These are phyloP conservation scores for Epizoanthus rinbou DNA, from an alignment of 92 coral and sea anemone genomes.

Conservation along the genomic window DNA sequence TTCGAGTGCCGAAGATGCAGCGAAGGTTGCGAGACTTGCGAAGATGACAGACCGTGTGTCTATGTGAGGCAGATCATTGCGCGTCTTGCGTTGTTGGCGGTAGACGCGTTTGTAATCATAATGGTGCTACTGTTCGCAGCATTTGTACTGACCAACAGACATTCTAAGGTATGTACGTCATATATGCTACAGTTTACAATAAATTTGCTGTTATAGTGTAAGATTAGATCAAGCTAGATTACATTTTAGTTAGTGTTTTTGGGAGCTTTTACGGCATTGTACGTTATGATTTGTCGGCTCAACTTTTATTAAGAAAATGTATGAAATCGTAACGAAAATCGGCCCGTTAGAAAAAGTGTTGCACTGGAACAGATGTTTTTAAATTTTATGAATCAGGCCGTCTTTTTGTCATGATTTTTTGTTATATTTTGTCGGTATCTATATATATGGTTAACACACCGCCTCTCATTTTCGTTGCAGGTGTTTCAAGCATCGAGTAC, in stretches of 20 bases:
- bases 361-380: too few relatives aligned
- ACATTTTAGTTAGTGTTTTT: too few relatives aligned
- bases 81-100: slow-evolving; percentile 57
- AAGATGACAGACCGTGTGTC: slow-evolving; percentile 72
- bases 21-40: slow-evolving; percentile 87
- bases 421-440: too few relatives aligned
- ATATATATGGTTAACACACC: not conserved
- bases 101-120: slow-evolving; percentile 57
- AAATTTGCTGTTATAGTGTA: too few relatives aligned
- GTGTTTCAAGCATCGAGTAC: slow-evolving; percentile 87
- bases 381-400: too few relatives aligned
- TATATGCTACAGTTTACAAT: not conserved
- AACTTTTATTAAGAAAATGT: too few relatives aligned
- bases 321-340: too few relatives aligned
- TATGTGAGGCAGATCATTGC: slow-evolving; percentile 49
- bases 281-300: too few relatives aligned
- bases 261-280: too few relatives aligned
- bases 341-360: too few relatives aligned
- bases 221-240: too few relatives aligned
- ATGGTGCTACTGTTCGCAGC: slow-evolving; percentile 70
- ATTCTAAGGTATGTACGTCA: slow-evolving; percentile 18
- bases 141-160: slow-evolving; percentile 55
- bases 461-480: slow-evolving; percentile 46
- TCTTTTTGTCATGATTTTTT: too few relatives aligned
- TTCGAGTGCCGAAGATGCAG: slow-evolving; percentile 86